Conservation (phyloP, 2,797 vertebrate species). For the Takifugu rubripes region DNA sequence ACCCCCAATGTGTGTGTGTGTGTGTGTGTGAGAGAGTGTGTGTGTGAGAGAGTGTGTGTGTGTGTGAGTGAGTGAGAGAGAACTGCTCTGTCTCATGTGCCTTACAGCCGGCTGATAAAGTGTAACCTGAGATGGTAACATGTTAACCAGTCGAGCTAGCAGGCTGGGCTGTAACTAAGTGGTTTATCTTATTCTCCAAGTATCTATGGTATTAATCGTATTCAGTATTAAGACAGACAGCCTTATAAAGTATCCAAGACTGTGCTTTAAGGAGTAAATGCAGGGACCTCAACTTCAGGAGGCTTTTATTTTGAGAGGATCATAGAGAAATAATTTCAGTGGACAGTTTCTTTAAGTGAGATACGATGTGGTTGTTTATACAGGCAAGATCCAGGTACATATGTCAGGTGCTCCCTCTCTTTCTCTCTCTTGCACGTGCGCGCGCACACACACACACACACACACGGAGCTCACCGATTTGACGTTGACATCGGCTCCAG, state of each 20-base stretch:
- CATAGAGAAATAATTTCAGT: background rate
- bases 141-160: background rate
- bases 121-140: background rate
- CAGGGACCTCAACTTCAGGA: background rate
- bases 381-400: background rate
- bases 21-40: conserved; percentile 45
- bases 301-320: background rate
- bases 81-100: conserved; percentile 57
- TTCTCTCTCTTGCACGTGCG: background rate
- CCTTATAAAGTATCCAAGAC: no score
- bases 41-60: conserved; percentile 56
- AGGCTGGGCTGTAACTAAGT: no score
- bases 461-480: conserved; percentile 70
- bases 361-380: conserved; percentile 12
- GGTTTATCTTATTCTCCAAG: no score
- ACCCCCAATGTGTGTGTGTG: conserved; percentile 72
- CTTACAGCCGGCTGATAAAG: background rate
- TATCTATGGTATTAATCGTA: no score
- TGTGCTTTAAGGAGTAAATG: no score
- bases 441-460: conserved; percentile 14
- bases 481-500: conserved; percentile 76
- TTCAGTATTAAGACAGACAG: no score
- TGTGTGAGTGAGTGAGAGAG: background rate
- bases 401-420: background rate
- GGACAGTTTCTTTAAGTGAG: conserved; percentile 8